Evolutionary conservation across 2,113 vertebrate genomes (phyloP).

Genomic region (Taurulus bubalis): DNA sequence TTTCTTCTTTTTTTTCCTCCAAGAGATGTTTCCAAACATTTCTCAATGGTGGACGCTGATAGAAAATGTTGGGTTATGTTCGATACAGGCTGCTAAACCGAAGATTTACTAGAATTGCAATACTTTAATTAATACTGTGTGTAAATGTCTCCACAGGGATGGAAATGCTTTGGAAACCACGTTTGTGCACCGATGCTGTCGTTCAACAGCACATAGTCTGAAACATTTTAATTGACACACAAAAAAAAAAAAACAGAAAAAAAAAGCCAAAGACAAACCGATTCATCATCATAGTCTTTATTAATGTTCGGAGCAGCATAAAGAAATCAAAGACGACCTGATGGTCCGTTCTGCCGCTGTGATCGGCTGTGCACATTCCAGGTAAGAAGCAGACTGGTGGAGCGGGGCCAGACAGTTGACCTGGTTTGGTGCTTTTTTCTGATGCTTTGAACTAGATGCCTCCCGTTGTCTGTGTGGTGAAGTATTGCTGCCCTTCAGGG

Average conservation of each 20-base stretch:
- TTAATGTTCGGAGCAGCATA: constrained; percentile 41
- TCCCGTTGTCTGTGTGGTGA: constrained; percentile 49
- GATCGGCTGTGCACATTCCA: constrained; percentile 1
- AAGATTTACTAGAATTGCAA: not conserved
- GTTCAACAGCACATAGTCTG: not conserved
- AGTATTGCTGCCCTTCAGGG: constrained; percentile 90
- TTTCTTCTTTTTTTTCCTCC: not conserved
- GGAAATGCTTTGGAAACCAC: not conserved
- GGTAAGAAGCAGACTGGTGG: not conserved
- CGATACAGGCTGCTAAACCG: not conserved
- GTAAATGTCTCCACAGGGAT: not conserved
- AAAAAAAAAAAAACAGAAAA: not conserved
- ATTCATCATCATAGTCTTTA: constrained; percentile 36
- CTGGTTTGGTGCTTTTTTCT: not conserved
- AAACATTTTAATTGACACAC: not conserved
- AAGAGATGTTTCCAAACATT: not conserved
- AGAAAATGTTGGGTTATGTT: not conserved
- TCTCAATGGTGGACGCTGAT: not conserved
- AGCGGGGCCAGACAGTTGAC: constrained; percentile 12
- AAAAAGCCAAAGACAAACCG: constrained; percentile 21
- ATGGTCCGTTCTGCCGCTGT: not conserved
- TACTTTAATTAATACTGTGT: not conserved
- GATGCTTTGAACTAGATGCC: not conserved
- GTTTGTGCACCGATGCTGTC: not conserved
- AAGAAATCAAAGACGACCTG: constrained; percentile 53